A percentile compares a stretch with the other conserved stretches of the same genome.
phyloP scores from a whole-genome alignment of 2,113 vertebrate species.

The Camelus bactrianus region DNA sequence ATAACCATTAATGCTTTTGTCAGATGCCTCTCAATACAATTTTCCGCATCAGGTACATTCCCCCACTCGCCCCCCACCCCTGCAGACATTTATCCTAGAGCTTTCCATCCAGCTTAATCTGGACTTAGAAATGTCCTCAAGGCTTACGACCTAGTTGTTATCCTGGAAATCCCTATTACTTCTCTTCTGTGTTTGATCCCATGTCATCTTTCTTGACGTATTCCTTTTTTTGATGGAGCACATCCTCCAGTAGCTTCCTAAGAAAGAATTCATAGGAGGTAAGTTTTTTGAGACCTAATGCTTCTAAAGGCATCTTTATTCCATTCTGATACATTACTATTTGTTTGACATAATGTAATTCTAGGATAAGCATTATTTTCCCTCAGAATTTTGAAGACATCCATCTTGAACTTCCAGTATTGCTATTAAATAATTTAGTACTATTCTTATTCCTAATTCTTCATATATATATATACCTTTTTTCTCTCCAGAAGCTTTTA shows the following conservation, averaged over 20 bases:
- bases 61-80: background rate
- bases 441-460: background rate
- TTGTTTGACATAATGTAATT: background rate
- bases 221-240: background rate
- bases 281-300: background rate
- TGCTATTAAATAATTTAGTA: background rate
- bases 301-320: slow-evolving; percentile 41
- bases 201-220: background rate
- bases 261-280: background rate
- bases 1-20: background rate
- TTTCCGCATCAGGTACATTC: background rate
- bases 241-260: background rate
- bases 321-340: background rate
- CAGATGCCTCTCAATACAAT: background rate
- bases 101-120: background rate
- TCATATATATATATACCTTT: background rate
- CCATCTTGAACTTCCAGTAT: slow-evolving; percentile 14
- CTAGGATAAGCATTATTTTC: slow-evolving; percentile 27
- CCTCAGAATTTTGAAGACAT: slow-evolving; percentile 38
- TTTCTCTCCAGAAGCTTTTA: background rate
- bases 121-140: background rate
- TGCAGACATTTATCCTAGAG: background rate
- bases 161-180: background rate
- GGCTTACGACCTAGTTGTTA: background rate
- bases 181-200: background rate